Base-by-base conservation (phyloP, 2,888 invertebrate species). In the Spilarctia lutea region DNA sequence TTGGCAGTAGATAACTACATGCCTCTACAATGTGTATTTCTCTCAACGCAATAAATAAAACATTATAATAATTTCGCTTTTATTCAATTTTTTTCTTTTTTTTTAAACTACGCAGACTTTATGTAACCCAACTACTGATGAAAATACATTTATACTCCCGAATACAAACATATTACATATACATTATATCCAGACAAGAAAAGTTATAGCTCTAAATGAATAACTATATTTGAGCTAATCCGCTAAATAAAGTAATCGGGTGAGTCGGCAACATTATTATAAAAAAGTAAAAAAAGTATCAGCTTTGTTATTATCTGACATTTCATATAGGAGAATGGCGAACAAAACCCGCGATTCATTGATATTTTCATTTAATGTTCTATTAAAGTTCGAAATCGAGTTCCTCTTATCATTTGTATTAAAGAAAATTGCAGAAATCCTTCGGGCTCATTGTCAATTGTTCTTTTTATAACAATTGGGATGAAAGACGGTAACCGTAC, bases 341-440 rank as follows among this genome's bases (percentile, higher is more conserved):
- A 52, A 52, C 68, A 68, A 68, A 68, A 33, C 35, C 30, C 30
- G 7, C n/a, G n/a, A n/a, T n/a, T 69, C 68, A 52, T 35, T 69
- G 52, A 69, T 69, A 56, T 52, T 52, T 68, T 52, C 11, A 52
- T 52, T 52, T 56, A 68, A 68, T n/a, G 56, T 69, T 68, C 52
- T 16, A 69, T 69, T 69, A 35, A 56, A 69, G 52, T 52, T 52
- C 35, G 33, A 52, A 69, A 69, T 69, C 20, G 68, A 35, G 24
- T 52, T 56, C 35, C 16, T 39, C 35, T n/a, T 56, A 52, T 24
- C 33, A 35, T n/a, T 69, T n/a, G 35, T 39, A 35, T 30, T 68
- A 56, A 69, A 69, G 35, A 33, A 20, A 48, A 35, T 24, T 56
- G 24, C 52, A n/a, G 11, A 11, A 27, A 27, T 13, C 60, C 27